Base-by-base conservation (phyloP, 30 jellyfish, hydroid and myxozoan species). In the Hydractinia symbiolongicarpus region DNA sequence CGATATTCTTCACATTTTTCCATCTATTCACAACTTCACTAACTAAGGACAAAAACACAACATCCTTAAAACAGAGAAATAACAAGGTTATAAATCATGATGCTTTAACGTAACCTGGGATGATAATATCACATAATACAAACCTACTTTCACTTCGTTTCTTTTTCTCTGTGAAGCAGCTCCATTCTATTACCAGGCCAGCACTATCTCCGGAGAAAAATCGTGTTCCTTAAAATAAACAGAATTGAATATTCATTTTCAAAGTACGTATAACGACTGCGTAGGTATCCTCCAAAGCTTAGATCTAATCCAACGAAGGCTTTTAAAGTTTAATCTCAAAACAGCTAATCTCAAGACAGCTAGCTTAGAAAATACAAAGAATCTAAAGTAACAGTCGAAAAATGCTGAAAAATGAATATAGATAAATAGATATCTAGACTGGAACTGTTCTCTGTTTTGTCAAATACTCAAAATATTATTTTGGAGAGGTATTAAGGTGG, bases 141-240 rank as follows among this genome's bases (percentile, higher is more conserved):
- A 51, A 75, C 67, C 72, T 71, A 50, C 88, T 57, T 50, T 81
- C 76, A 53, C 87, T 40, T 61, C 80, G 78, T 64, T 73, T 78
- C 30, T 86, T 61, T 5, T 70, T 50, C 14, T 55, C 93, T 5
- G 89, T 11, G 13, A 60, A 30, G n/a, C 77, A 55, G 44, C 68
- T 74, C 97, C 97, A 91, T 10, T 72, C 86, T 7, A 71, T 53
- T 8, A 91, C 73, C 30, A 83, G 76, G 17, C 97, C 97, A 71
- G 16, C 66, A 81, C 97, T 86, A 68, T 91, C 97, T 21, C 85
- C 97, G 5, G 96, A 72, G 56, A 49, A 91, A 85, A 91, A 74
- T 16, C 68, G 72, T 30, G 77, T 82, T 8, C 96, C 97, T 91
- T 5, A 49, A 58, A 55, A 69, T 9, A 8, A 50, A 56, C 57